A percentile compares a stretch with the other conserved stretches of the same genome.
phyloP scores from a whole-genome alignment of 37 sponge, comb jelly and placozoan genomes.

The Chondrilla cf. caribensis region DNA sequence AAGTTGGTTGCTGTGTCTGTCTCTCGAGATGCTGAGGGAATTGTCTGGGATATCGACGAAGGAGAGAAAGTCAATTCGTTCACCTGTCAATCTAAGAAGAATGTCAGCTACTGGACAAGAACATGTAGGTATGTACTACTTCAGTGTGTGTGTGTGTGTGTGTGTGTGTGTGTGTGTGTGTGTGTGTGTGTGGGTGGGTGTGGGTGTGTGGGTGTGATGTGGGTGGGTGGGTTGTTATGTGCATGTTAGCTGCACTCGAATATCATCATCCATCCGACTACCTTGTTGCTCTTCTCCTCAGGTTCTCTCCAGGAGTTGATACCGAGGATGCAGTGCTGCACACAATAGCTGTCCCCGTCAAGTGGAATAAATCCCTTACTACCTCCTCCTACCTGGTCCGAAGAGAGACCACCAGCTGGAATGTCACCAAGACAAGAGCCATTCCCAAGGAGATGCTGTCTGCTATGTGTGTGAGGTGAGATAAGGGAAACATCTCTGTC shows the following conservation, averaged over 20 bases:
- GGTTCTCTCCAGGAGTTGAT: slow-evolving; percentile 28
- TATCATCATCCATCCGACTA: no score
- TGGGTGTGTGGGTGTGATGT: neutral
- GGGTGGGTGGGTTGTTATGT: no score
- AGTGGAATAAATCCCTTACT: neutral
- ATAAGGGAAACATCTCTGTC: no score
- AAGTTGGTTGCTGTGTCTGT: slow-evolving; percentile 23
- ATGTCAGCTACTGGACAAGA: slow-evolving; percentile 20
- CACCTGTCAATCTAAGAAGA: slow-evolving; percentile 1
- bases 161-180: slow-evolving; percentile 3
- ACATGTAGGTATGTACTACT: slow-evolving; percentile 33
- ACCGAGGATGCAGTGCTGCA: slow-evolving; percentile 13
- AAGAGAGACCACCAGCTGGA: slow-evolving; percentile 29
- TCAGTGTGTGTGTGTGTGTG: neutral
- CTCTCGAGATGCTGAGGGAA: neutral
- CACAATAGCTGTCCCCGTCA: slow-evolving; percentile 35
- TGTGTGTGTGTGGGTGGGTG: neutral
- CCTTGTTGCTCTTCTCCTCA: neutral
- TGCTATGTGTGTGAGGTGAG: slow-evolving; percentile 46
- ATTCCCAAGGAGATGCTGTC: neutral
- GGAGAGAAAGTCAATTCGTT: slow-evolving; percentile 17
- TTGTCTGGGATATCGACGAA: slow-evolving; percentile 30
- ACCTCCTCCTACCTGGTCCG: slow-evolving; percentile 28
- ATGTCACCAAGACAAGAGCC: neutral
- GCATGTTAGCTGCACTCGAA: no score